Conservation (phyloP, 2,888 invertebrate species). For the Lasioglossum zephyrum region DNA sequence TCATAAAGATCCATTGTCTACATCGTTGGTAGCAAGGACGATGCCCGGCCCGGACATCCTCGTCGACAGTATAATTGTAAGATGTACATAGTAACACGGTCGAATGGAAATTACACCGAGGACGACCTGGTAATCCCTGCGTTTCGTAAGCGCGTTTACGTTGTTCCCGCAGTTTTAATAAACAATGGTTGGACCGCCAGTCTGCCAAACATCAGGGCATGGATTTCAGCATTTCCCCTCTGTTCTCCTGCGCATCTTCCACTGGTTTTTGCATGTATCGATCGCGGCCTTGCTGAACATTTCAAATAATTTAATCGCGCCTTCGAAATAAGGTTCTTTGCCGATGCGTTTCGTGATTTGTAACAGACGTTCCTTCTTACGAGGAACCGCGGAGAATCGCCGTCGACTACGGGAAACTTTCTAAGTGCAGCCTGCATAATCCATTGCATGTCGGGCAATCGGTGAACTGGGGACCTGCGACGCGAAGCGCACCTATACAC, state of each 20-base stretch:
- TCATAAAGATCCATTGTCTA: no score
- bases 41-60: not conserved
- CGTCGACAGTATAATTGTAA: not conserved
- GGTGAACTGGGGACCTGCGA: constrained; percentile 23
- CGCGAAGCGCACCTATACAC: not conserved
- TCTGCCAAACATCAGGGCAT: constrained; percentile 10
- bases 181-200: constrained; percentile 67
- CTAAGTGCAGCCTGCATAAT: constrained; percentile 71
- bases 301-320: constrained; percentile 34
- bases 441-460: constrained; percentile 61
- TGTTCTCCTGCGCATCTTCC: no score
- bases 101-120: constrained; percentile 80
- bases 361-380: constrained; percentile 25
- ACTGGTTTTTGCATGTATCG: not conserved
- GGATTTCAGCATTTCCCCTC: not conserved
- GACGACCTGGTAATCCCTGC: constrained; percentile 68
- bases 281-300: not conserved
- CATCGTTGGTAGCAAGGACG: no score
- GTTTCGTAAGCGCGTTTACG: constrained; percentile 75
- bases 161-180: constrained; percentile 76
- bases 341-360: constrained; percentile 31
- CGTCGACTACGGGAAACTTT: constrained; percentile 66
- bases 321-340: not conserved
- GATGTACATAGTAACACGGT: constrained; percentile 59
- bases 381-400: constrained; percentile 61